Base-by-base conservation (phyloP, 37 sponge, comb jelly and placozoan species). In the Aplysina aerophoba region DNA sequence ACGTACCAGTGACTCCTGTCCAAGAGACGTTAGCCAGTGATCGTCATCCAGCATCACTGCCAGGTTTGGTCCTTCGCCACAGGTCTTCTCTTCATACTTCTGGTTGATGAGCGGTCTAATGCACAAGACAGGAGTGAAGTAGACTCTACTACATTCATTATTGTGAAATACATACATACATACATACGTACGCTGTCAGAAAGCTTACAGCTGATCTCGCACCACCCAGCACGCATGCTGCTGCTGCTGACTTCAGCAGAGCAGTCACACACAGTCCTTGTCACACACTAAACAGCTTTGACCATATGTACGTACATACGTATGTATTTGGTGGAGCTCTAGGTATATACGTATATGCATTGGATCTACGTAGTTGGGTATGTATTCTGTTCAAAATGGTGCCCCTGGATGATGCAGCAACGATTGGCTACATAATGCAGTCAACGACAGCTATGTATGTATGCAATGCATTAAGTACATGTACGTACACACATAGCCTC, bases 1-100 rank as follows among this genome's bases (percentile, higher is more conserved):
- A 44, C 50, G 50, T 44, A 44, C 50, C 50, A 44, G 50, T 11
- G 50, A 44, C 6, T 44, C 50, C 50, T 8, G 3, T 44, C 50
- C 50, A 44, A 44, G 50, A 8, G 50, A 44, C 3, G 50, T 44
- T 13, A 96, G 59, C 15, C 90, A 77, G 15, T 81, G 60, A 68
- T 98, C 99, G 74, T 92, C 97, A 66, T 94, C 97, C 84, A 98
- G 90, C 22, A 98, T 89, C 20, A 41, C 75, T 22, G 86, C 84
- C 54, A 98, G 89, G 66, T 79, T 90, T 6, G 99, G 99, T 31
- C 97, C 97, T 14, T 92, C 88, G 16, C 97, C 97, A 89, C 93
- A 92, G 0, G 85, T 78, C 61, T 94, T 92, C 41, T 98, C 99
- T 72, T 98, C 99, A 34, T 89, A 56, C 57, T 94, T 92, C 56